Base-by-base conservation (phyloP, 2,888 invertebrate species). In the Mactromeris polynyma region DNA sequence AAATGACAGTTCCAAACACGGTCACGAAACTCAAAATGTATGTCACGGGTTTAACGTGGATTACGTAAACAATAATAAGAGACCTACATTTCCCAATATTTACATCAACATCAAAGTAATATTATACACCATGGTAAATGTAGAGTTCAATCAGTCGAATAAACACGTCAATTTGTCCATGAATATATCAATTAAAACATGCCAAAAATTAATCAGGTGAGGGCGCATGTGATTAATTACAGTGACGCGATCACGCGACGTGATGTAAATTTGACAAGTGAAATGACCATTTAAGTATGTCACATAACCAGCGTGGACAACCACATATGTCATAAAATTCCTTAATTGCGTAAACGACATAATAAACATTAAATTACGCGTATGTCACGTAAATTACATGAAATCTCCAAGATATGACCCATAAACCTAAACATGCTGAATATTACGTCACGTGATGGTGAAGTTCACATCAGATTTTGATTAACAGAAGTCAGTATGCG, bases 121-220 rank as follows among this genome's bases (percentile, higher is more conserved):
- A 64, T 64, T 64, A 64, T 64, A 64, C 40, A 77, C 21, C 36
- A 36, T 11, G 77, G 77, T 21, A 73, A 73, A 33, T 73, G 33
- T 36, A 36, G 11, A n/a, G 40, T 42, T 42, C 42, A 83, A 73
- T 77, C 31, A 77, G 38, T 38, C 33, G 40, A 38, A 84, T 84
- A 84, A 84, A 84, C 54, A 54, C 77, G 84, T 78, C 84, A 84
- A 73, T 54, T 31, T 78, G 46, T 84, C 84, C 46, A 84, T 84
- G 77, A 78, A 84, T 84, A 58, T 78, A 84, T 84, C 73, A 84
- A 84, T 84, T 84, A 54, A 38, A 78, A 58, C 33, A 84, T 84
- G 84, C 54, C 78, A 84, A 69, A 84, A 84, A 38, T 84, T 78
- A 84, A 84, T 84, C 78, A 46, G 51, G 33, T 33, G 26, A 31